These are phyloP conservation scores for Amia ocellicauda DNA, from an alignment of 2,113 vertebrate species.

Conservation along the genomic window DNA sequence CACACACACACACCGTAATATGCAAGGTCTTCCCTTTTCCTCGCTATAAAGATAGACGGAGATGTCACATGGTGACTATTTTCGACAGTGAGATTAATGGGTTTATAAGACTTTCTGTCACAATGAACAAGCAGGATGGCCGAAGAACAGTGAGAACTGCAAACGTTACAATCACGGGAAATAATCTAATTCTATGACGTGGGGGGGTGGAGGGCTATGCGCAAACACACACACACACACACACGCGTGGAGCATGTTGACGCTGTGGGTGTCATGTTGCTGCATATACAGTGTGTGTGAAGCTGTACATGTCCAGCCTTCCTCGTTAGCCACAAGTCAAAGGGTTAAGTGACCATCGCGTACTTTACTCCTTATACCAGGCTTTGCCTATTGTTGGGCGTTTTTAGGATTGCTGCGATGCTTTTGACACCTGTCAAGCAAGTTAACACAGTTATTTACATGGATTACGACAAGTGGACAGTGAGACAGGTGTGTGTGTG, in stretches of 20 bases:
- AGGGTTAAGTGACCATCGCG: constrained; percentile 8
- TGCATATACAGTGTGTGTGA: no score
- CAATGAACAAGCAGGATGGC: constrained; percentile 36
- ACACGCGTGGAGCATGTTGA: no score
- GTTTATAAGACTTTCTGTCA: constrained; percentile 41
- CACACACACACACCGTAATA: no score
- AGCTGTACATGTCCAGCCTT: not conserved
- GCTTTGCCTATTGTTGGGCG: constrained; percentile 30
- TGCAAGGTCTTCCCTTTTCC: no score
- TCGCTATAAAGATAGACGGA: not conserved
- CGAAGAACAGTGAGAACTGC: no score
- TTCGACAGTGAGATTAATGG: constrained; percentile 41
- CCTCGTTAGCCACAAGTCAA: not conserved
- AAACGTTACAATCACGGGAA: no score
- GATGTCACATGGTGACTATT: constrained; percentile 45
- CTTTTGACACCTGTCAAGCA: constrained; percentile 49
- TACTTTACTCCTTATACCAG: constrained; percentile 7
- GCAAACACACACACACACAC: not conserved
- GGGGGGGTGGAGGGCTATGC: no score
- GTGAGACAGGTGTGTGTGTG: constrained; percentile 47
- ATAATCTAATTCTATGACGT: no score
- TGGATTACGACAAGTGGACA: constrained; percentile 43
- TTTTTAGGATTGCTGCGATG: constrained; percentile 39
- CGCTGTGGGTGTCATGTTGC: no score
- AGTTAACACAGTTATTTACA: constrained; percentile 29